These are phyloP conservation scores for Cariama cristata DNA, from an alignment of 2,113 vertebrate genomes.

Conservation along the genomic window DNA sequence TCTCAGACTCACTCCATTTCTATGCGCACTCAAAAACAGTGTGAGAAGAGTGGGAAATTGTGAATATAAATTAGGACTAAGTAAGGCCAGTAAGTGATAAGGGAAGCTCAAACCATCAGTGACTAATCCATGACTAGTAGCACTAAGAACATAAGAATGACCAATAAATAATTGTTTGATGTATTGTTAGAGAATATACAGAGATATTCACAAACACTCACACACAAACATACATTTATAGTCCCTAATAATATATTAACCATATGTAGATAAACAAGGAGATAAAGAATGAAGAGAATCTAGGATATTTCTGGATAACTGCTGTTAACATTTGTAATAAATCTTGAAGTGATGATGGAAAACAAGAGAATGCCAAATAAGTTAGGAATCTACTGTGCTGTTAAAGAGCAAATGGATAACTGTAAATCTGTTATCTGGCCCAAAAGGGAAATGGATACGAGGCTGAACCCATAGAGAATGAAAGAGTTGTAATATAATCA, in stretches of 20 bases:
- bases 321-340: conserved; percentile 44
- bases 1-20: neutral
- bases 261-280: conserved; percentile 1
- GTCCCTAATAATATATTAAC: neutral
- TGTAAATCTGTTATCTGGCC: conserved; percentile 56
- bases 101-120: neutral
- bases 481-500: neutral
- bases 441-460: neutral
- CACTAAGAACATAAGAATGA: neutral
- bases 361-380: conserved; percentile 42
- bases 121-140: neutral
- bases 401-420: conserved; percentile 27
- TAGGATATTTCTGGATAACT: conserved; percentile 15
- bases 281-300: conserved; percentile 45
- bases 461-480: neutral
- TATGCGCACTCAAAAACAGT: neutral
- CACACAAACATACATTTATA: neutral
- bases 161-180: neutral
- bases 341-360: conserved; percentile 37
- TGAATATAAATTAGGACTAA: neutral
- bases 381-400: neutral
- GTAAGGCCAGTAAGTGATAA: neutral
- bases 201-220: neutral
- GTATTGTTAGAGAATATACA: neutral
- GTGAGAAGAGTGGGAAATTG: neutral